phyloP scores from a whole-genome alignment of 2,888 invertebrate species.

The Neuroscelio doddi region DNA sequence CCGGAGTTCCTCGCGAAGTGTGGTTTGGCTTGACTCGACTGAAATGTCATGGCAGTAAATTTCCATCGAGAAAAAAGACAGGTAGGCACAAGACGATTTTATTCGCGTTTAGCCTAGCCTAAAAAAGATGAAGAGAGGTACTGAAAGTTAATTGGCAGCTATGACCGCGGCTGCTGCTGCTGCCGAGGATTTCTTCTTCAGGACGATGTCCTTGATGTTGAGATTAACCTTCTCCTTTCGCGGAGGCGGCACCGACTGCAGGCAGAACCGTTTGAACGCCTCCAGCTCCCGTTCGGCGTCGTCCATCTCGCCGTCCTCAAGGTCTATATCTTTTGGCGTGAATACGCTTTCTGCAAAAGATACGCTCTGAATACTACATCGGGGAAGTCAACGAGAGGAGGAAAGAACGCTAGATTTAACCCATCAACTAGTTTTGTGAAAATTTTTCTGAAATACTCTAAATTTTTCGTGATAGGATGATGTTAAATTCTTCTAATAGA shows the following conservation, averaged over 20 bases:
- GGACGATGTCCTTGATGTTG: constrained; percentile 84
- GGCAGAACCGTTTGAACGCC: constrained; percentile 89
- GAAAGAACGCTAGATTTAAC: not conserved
- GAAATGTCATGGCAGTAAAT: too few species aligned
- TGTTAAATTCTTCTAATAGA: too few species aligned
- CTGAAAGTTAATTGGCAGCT: constrained; percentile 67
- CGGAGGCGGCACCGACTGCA: constrained; percentile 85
- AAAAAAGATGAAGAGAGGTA: constrained; percentile 9
- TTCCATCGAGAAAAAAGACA: too few species aligned
- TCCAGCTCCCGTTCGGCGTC: constrained; percentile 87
- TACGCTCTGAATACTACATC: constrained; percentile 64
- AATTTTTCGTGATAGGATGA: too few species aligned
- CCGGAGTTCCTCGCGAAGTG: constrained; percentile 11
- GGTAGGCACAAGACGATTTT: constrained; percentile 10
- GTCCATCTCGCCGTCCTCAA: constrained; percentile 85
- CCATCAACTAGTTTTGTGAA: too few species aligned
- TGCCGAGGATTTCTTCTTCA: constrained; percentile 75
- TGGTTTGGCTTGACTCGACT: too few species aligned
- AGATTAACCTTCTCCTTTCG: constrained; percentile 85
- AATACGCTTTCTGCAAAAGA: constrained; percentile 79
- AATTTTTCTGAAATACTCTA: too few species aligned
- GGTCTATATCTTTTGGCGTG: constrained; percentile 84
- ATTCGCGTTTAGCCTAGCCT: constrained; percentile 6
- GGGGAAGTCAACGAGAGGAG: constrained; percentile 24
- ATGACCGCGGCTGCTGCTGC: constrained; percentile 57